A percentile compares a stretch with the other conserved stretches of the same genome.
These are phyloP conservation scores for Caenorhabditis sp. DNA, from an alignment of 2,888 invertebrate genomes.

Conservation along the genomic window DNA sequence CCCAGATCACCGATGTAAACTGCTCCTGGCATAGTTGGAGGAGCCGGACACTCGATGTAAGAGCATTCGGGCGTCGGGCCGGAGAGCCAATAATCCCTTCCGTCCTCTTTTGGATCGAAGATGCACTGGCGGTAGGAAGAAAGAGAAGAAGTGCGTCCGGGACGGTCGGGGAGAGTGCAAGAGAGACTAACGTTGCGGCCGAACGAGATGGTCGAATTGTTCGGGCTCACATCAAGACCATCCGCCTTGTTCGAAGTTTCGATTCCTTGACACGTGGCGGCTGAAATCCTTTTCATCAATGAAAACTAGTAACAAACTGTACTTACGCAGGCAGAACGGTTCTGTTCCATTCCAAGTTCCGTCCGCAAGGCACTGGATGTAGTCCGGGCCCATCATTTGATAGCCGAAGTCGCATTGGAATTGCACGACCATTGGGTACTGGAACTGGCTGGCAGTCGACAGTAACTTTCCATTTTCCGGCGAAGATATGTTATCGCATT, in stretches of 20 bases:
- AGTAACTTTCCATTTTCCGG: constrained; percentile 78
- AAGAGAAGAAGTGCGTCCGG: constrained; percentile 81
- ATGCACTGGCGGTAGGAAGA: constrained; percentile 93
- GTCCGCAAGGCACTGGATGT: constrained; percentile 89
- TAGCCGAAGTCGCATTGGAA: constrained; percentile 96
- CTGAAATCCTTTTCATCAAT: too few species aligned
- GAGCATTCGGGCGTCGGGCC: constrained; percentile 75
- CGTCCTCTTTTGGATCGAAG: constrained; percentile 89
- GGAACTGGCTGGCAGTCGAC: constrained; percentile 63
- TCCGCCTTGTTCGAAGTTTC: constrained; percentile 71
- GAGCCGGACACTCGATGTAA: constrained; percentile 88
- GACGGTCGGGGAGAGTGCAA: constrained; percentile 77
- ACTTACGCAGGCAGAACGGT: constrained; percentile 93
- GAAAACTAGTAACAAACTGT: background rate
- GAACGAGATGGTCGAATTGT: constrained; percentile 72
- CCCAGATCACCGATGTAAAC: constrained; percentile 84
- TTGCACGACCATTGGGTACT: constrained; percentile 83
- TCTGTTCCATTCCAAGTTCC: constrained; percentile 94
- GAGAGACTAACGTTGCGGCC: constrained; percentile 76
- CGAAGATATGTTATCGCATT: constrained; percentile 69
- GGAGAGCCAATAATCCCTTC: constrained; percentile 79
- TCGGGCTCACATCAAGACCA: constrained; percentile 76
- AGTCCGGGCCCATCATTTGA: constrained; percentile 89
- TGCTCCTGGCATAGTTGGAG: constrained; percentile 92
- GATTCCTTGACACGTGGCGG: constrained; percentile 78